These are phyloP conservation scores for Prunella fulvescens DNA, from an alignment of 2,113 vertebrate species.

Conservation along the genomic window DNA sequence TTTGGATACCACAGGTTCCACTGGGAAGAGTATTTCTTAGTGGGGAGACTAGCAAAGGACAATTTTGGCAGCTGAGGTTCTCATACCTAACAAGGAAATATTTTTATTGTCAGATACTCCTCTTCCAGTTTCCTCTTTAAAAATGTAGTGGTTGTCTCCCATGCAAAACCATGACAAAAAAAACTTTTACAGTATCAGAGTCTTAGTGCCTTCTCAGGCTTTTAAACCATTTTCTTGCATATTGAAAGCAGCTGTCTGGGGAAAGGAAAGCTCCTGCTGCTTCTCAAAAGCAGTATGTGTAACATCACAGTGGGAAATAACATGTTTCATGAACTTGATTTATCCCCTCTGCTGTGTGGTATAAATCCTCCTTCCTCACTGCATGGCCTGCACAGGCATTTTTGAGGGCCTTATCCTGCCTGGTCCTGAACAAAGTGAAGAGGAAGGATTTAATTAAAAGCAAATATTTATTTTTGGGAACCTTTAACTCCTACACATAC, in stretches of 20 bases:
- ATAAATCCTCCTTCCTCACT: background rate
- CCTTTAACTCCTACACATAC: background rate
- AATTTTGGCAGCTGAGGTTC: background rate
- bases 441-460: slow-evolving; percentile 20
- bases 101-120: background rate
- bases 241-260: background rate
- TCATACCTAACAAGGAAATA: background rate
- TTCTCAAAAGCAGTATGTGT: slow-evolving; percentile 32
- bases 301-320: slow-evolving; percentile 59
- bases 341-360: slow-evolving; percentile 17
- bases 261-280: slow-evolving; percentile 50
- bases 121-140: background rate
- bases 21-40: background rate
- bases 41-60: background rate
- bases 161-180: background rate
- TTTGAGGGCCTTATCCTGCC: background rate
- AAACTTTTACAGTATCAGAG: background rate
- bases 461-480: background rate
- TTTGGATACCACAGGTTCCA: background rate
- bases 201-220: background rate
- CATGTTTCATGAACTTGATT: slow-evolving; percentile 55
- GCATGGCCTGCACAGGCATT: background rate
- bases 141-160: no score
- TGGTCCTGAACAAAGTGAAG: background rate
- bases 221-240: slow-evolving; percentile 23